Evolutionary conservation across 2,797 vertebrate genomes (phyloP).

Genomic region (Myripristis jacobus): DNA sequence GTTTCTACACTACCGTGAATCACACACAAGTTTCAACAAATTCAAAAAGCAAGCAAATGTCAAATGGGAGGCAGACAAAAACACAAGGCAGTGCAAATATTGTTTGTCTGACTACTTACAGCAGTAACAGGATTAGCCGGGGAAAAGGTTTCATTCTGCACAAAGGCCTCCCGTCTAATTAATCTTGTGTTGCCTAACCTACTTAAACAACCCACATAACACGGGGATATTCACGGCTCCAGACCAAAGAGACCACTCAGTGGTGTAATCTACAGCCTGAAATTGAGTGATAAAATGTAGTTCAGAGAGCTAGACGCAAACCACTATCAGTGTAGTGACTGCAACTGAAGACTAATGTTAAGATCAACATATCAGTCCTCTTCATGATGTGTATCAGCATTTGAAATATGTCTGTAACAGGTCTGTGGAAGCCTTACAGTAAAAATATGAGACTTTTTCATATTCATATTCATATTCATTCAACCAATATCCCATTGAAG

Average conservation of each 20-base stretch:
- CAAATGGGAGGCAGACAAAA: no score
- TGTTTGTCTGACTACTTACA: no score
- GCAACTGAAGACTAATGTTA: background rate
- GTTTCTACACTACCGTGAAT: conserved; percentile 5
- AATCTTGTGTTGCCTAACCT: background rate
- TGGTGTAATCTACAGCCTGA: no score
- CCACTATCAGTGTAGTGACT: no score
- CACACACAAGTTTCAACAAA: background rate
- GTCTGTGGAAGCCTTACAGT: background rate
- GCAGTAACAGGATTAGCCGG: background rate
- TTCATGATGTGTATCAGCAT: background rate
- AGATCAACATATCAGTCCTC: background rate
- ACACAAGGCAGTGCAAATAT: no score
- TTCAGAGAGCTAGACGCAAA: no score
- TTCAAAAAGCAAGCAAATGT: no score
- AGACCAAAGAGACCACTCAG: no score
- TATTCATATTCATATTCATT: no score
- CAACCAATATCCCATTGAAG: no score
- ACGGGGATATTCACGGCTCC: background rate
- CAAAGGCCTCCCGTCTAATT: conserved; percentile 6
- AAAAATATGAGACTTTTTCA: no score
- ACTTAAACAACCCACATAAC: background rate
- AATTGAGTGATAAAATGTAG: no score
- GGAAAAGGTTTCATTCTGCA: background rate
- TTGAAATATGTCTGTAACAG: background rate